phyloP scores from a whole-genome alignment of 2,797 vertebrate genomes.

The Steatocranus sp. region DNA sequence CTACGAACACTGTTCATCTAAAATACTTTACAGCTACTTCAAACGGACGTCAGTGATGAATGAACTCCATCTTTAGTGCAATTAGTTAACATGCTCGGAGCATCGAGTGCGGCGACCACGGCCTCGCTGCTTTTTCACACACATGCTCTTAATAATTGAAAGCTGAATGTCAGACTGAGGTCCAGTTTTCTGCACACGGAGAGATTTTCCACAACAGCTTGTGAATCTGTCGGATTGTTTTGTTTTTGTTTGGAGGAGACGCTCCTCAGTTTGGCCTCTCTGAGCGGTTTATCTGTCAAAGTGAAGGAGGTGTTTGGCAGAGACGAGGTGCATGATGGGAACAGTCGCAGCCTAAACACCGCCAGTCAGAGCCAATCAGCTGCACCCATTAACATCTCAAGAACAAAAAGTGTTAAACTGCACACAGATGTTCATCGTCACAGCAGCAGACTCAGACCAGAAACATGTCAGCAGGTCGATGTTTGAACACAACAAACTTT shows the following conservation, averaged over 20 bases:
- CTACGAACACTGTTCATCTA: slow-evolving; percentile 47
- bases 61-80: slow-evolving; percentile 68
- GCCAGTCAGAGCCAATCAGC: neutral
- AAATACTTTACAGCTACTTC: slow-evolving; percentile 48
- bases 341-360: slow-evolving; percentile 26
- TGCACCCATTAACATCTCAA: neutral
- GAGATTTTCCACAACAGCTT: neutral
- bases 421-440: neutral
- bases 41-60: slow-evolving; percentile 47
- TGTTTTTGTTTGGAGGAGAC: neutral
- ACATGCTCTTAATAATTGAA: slow-evolving; percentile 47
- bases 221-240: neutral
- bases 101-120: neutral
- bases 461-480: neutral
- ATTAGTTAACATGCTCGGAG: slow-evolving; percentile 61
- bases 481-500: neutral
- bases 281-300: neutral
- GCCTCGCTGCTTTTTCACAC: neutral
- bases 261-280: neutral
- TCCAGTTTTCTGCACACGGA: neutral
- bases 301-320: neutral
- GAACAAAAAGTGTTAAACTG: neutral
- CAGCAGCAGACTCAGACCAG: neutral
- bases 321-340: slow-evolving; percentile 10
- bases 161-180: neutral